These are phyloP conservation scores for Tyto alba DNA, from an alignment of 2,113 vertebrate species.

Conservation along the genomic window DNA sequence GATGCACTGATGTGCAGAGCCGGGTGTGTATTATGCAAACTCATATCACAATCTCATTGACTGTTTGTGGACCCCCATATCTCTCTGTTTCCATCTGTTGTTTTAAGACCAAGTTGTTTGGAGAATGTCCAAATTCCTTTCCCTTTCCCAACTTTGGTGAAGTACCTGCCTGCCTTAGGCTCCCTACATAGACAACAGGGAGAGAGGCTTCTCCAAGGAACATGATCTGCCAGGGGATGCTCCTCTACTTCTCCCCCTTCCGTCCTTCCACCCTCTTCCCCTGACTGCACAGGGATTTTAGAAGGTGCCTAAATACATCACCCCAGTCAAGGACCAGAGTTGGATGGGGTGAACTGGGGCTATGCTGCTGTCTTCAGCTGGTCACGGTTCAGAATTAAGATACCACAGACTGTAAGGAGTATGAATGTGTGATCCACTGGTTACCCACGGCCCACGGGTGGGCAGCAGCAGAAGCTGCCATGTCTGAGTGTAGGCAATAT, in stretches of 20 bases:
- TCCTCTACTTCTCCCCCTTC: not conserved
- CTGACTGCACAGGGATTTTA: not conserved
- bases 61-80: constrained; percentile 24
- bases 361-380: not conserved
- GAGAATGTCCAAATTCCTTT: constrained; percentile 50
- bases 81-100: constrained; percentile 53
- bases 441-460: not conserved
- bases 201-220: not conserved
- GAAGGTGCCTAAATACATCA: not conserved
- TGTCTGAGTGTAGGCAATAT: constrained; percentile 13
- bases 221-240: not conserved
- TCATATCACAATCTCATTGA: constrained; percentile 36
- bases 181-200: not conserved
- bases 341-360: not conserved
- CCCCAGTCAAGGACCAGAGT: not conserved
- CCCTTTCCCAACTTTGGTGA: not conserved
- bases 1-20: not conserved
- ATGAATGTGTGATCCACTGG: not conserved
- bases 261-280: not conserved
- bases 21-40: constrained; percentile 6
- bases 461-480: constrained; percentile 9
- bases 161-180: constrained; percentile 47
- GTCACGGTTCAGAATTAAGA: not conserved
- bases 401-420: not conserved
- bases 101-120: constrained; percentile 53